Percentiles rank a stretch among this genome's conserved stretches.
These are phyloP conservation scores for Patiria pectinifera DNA, from an alignment of 53 echinoderm and acorn worm species.

Conservation along the genomic window DNA sequence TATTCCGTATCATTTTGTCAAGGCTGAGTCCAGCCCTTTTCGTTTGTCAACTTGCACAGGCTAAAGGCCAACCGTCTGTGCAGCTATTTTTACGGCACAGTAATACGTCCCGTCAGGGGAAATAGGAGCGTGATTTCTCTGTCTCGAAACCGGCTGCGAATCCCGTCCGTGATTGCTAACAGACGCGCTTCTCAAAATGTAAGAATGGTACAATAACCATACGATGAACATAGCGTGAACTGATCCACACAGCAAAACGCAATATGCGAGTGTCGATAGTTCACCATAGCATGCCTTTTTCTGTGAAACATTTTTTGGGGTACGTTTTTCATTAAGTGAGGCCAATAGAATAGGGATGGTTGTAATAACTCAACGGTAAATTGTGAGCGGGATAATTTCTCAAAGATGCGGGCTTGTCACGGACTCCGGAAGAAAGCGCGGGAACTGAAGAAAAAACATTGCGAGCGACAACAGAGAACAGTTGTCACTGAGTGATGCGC, in stretches of 20 bases:
- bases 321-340: neutral
- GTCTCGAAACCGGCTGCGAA: neutral
- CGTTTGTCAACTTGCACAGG: neutral
- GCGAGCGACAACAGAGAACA: neutral
- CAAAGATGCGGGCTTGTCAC: neutral
- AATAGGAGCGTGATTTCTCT: conserved; percentile 38
- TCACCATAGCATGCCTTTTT: neutral
- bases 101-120: conserved; percentile 20
- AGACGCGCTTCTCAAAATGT: conserved; percentile 19
- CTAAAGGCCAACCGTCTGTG: neutral
- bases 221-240: neutral
- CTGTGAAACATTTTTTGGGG: neutral
- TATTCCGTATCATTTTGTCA: neutral
- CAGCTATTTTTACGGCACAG: conserved; percentile 31
- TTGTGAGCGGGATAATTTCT: neutral
- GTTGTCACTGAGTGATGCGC: neutral
- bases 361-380: conserved; percentile 4
- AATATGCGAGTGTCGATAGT: conserved; percentile 14
- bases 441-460: neutral
- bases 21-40: neutral
- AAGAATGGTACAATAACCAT: conserved; percentile 12
- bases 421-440: neutral
- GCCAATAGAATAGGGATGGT: neutral
- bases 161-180: conserved; percentile 36
- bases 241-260: neutral